Evolutionary conservation across 2,888 invertebrate genomes (phyloP).

Genomic region (Drosophila paranaensis): DNA sequence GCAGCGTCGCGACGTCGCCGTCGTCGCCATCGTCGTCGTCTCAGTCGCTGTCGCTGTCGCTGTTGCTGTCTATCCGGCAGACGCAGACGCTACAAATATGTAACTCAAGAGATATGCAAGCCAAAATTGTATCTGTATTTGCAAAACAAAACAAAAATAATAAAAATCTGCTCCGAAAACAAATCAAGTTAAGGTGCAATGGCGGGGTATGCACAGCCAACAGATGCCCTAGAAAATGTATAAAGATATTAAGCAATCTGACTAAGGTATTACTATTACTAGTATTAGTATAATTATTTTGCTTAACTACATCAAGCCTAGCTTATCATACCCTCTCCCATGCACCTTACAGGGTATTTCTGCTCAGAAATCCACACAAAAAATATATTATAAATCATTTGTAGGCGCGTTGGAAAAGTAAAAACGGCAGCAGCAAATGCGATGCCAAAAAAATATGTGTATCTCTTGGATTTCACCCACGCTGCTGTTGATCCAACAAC

Average conservation of each 20-base stretch:
- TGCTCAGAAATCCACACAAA: conserved; percentile 23
- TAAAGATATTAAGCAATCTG: not conserved
- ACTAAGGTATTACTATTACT: too few species aligned
- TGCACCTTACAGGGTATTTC: conserved; percentile 42
- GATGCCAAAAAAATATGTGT: conserved; percentile 67
- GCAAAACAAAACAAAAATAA: conserved; percentile 30
- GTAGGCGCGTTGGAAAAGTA: conserved; percentile 66
- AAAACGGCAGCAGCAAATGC: conserved; percentile 69
- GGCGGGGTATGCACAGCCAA: not conserved
- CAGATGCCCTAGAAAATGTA: conserved; percentile 6
- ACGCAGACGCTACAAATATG: conserved; percentile 70
- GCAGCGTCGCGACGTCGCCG: conserved; percentile 44
- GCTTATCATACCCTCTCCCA: not conserved
- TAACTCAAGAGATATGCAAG: conserved; percentile 71
- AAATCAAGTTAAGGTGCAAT: conserved; percentile 16
- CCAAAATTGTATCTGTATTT: conserved; percentile 56
- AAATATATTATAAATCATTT: conserved; percentile 66
- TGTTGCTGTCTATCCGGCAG: conserved; percentile 58
- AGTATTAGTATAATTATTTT: too few species aligned
- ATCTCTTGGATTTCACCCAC: conserved; percentile 76
- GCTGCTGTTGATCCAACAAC: conserved; percentile 49
- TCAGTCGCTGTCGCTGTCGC: conserved; percentile 8
- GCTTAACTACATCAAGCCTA: not conserved
- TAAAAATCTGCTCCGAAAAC: conserved; percentile 15
- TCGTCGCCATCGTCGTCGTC: conserved; percentile 37